Conservation (phyloP, 2,113 vertebrate genomes). For the Strigops habroptila region DNA sequence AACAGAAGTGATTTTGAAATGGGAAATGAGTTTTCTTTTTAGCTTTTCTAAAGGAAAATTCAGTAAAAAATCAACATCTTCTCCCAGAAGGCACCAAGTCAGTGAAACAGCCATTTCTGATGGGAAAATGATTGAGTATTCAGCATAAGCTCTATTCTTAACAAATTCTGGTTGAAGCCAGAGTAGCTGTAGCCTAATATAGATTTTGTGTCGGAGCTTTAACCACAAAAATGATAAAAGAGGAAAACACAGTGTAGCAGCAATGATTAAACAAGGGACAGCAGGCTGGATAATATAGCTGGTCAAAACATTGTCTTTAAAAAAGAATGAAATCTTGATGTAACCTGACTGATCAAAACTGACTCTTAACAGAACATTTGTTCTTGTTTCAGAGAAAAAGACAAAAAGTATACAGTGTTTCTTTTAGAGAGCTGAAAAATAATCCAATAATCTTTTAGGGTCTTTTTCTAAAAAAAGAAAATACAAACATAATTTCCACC, state of each 20-base stretch:
- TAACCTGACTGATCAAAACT: background rate
- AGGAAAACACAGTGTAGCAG: background rate
- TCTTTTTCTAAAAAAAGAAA: background rate
- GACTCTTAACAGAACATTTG: background rate
- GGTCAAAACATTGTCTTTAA: background rate
- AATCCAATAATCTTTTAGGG: background rate
- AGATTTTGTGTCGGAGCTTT: background rate
- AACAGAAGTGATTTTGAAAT: background rate
- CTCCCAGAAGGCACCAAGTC: background rate
- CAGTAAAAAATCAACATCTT: background rate
- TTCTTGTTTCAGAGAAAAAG: background rate
- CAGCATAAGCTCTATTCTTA: background rate
- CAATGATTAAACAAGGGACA: background rate
- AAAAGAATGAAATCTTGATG: background rate
- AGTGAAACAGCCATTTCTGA: background rate
- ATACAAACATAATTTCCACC: background rate
- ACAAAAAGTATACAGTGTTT: background rate
- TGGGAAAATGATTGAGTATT: background rate
- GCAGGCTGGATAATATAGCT: background rate
- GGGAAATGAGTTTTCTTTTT: background rate
- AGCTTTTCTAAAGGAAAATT: background rate
- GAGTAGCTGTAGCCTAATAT: background rate
- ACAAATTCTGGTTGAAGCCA: background rate
- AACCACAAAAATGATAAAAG: background rate
- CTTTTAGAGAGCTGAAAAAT: background rate